phyloP scores from a whole-genome alignment of 2,888 invertebrate genomes.

The Sinhomidia bicolor region DNA sequence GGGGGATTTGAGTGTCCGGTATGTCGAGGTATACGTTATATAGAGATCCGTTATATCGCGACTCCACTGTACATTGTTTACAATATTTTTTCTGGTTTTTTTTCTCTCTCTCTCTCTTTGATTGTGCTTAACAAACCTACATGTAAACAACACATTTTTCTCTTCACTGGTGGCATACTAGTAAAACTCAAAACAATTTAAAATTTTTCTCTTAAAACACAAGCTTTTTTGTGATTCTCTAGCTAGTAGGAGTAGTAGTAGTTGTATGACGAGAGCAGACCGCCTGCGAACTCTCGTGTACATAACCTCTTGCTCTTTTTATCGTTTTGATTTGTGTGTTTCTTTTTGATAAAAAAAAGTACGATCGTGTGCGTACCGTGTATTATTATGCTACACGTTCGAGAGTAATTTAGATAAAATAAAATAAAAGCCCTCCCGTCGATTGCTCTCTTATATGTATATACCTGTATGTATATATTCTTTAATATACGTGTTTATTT shows the following conservation, averaged over 20 bases:
- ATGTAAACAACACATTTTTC: neutral
- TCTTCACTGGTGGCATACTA: conserved; percentile 39
- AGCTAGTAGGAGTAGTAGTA: neutral
- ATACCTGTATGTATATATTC: no score
- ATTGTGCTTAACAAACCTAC: neutral
- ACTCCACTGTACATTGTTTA: no score
- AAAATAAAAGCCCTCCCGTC: conserved; percentile 50
- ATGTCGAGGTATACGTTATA: no score
- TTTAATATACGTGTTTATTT: conserved; percentile 23
- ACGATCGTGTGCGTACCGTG: neutral
- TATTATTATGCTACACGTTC: neutral
- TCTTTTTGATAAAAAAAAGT: conserved; percentile 32
- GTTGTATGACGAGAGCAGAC: conserved; percentile 63
- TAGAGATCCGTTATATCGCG: neutral
- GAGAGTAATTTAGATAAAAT: conserved; percentile 5
- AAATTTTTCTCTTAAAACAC: neutral
- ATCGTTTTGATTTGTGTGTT: conserved; percentile 57
- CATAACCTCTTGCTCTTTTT: conserved; percentile 68
- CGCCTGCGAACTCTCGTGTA: conserved; percentile 70
- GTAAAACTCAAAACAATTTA: neutral
- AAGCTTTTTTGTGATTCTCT: neutral
- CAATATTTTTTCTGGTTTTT: no score
- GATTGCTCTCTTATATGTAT: conserved; percentile 35
- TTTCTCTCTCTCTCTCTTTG: neutral
- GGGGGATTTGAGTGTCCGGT: no score